These are phyloP conservation scores for Gymnocephalus cernua DNA, from an alignment of 2,113 vertebrate species.

Conservation along the genomic window DNA sequence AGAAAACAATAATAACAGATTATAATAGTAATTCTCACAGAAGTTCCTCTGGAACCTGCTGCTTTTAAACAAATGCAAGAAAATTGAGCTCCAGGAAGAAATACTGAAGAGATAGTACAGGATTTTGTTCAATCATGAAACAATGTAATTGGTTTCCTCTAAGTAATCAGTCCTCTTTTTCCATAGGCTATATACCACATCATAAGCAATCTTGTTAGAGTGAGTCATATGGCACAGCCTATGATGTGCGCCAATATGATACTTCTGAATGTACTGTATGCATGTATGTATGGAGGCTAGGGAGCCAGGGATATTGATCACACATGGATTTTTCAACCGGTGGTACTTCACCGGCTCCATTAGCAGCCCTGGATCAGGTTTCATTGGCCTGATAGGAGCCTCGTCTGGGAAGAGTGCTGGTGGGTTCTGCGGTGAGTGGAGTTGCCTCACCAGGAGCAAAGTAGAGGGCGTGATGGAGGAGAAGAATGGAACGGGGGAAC, in stretches of 20 bases:
- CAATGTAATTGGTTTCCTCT: constrained; percentile 6
- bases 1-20: constrained; percentile 56
- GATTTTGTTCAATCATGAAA: constrained; percentile 6
- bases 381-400: constrained; percentile 83
- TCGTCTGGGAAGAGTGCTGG: constrained; percentile 74
- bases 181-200: constrained; percentile 9
- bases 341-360: constrained; percentile 82
- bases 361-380: constrained; percentile 83
- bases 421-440: constrained; percentile 77
- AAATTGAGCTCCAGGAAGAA: constrained; percentile 29
- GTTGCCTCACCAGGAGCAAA: constrained; percentile 58
- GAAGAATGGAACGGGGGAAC: constrained; percentile 53
- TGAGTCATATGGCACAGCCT: constrained; percentile 55
- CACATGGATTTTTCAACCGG: constrained; percentile 85
- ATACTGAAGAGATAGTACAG: neutral
- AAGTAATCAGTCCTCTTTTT: neutral
- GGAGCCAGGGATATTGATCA: constrained; percentile 86
- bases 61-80: constrained; percentile 58
- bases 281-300: constrained; percentile 62
- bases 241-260: constrained; percentile 47
- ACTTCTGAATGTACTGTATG: constrained; percentile 46
- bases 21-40: constrained; percentile 51
- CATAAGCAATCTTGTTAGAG: constrained; percentile 65
- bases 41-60: constrained; percentile 30
- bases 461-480: constrained; percentile 33